These are phyloP conservation scores for Turritopsis rubra DNA, from an alignment of 30 jellyfish, hydroid and myxozoan species.

Conservation along the genomic window DNA sequence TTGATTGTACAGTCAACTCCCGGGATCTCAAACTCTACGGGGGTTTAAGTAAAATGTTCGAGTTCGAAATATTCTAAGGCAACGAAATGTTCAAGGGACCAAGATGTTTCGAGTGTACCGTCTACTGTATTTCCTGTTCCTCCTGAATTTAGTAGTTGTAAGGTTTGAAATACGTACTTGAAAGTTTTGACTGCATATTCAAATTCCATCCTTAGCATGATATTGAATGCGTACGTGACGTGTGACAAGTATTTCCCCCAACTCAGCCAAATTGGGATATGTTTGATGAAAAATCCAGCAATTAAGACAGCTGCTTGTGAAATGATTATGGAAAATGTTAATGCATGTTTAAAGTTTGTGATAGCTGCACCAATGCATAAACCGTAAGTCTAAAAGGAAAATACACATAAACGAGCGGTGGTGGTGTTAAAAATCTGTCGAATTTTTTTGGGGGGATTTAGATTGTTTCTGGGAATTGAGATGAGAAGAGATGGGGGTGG, in stretches of 20 bases:
- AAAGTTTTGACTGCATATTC: conserved; percentile 19
- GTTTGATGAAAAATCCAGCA: conserved; percentile 45
- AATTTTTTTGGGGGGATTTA: too few species aligned
- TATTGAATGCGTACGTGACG: conserved; percentile 32
- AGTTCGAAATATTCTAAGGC: too few species aligned
- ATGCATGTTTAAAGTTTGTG: conserved; percentile 21
- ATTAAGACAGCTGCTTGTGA: conserved; percentile 33
- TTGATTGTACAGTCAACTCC: too few species aligned
- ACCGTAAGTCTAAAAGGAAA: conserved; percentile 39
- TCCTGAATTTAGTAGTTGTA: neutral
- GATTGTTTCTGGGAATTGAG: too few species aligned
- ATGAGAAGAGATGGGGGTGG: too few species aligned
- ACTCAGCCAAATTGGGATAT: conserved; percentile 44
- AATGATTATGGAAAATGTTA: conserved; percentile 27
- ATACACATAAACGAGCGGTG: too few species aligned
- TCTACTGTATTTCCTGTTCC: too few species aligned
- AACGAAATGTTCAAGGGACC: too few species aligned
- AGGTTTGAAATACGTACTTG: conserved; percentile 29
- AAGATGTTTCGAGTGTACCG: too few species aligned
- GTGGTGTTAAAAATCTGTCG: too few species aligned
- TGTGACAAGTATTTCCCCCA: conserved; percentile 43
- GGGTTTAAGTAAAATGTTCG: too few species aligned
- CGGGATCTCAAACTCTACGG: too few species aligned
- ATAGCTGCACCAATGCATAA: conserved; percentile 36
- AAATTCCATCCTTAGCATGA: conserved; percentile 34